Conservation (phyloP, 2,888 invertebrate genomes). For the Clanis bilineata region DNA sequence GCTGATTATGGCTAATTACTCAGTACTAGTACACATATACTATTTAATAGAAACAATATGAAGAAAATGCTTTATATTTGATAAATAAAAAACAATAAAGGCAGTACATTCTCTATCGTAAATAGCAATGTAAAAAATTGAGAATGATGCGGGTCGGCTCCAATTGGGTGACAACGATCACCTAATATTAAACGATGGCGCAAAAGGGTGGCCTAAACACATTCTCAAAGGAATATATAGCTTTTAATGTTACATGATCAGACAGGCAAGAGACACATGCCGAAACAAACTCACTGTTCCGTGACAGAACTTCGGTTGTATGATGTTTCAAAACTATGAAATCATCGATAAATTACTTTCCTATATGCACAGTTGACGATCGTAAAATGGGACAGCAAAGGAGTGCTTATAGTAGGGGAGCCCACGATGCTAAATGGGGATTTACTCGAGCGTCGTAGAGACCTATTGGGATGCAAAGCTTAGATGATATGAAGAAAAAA, state of each 20-base stretch:
- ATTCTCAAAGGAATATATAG: constrained; percentile 24
- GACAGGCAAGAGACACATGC: background rate
- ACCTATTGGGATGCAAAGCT: too few species aligned
- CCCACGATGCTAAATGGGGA: too few species aligned
- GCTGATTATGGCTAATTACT: too few species aligned
- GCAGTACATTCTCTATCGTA: background rate
- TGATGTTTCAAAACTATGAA: background rate
- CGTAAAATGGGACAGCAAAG: too few species aligned
- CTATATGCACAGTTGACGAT: too few species aligned
- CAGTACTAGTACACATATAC: too few species aligned
- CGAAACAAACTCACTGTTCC: background rate
- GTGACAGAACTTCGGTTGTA: too few species aligned
- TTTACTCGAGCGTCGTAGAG: too few species aligned
- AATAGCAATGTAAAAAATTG: constrained; percentile 32
- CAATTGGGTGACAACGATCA: constrained; percentile 25
- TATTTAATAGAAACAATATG: background rate
- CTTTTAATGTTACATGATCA: constrained; percentile 12
- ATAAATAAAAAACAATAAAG: background rate
- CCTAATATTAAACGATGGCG: constrained; percentile 23
- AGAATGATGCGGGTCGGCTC: constrained; percentile 40
- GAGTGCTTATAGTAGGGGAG: too few species aligned
- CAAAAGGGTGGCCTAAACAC: constrained; percentile 17
- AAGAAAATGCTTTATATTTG: background rate
- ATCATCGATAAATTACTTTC: background rate
- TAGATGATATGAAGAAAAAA: too few species aligned